Conservation (phyloP, 2,888 invertebrate genomes). For the Ectobius pallidus region DNA sequence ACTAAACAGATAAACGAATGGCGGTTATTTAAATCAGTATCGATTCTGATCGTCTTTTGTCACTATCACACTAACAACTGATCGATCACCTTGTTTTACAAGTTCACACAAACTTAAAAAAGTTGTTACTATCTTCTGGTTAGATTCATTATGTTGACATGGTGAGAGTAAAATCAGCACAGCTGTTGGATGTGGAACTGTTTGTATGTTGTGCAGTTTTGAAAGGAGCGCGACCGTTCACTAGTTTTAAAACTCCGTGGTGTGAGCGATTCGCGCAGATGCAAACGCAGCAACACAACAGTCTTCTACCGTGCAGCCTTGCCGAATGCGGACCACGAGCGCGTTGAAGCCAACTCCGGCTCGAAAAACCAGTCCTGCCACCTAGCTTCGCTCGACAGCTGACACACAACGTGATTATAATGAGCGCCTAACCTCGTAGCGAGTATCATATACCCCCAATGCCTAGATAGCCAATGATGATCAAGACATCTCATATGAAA, state of each 20-base stretch:
- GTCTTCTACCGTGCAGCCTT: neutral
- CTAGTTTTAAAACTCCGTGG: neutral
- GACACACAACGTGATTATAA: neutral
- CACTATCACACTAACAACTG: too few relatives aligned
- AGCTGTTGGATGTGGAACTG: too few relatives aligned
- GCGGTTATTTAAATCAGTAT: too few relatives aligned
- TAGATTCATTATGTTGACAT: too few relatives aligned
- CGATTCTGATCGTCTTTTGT: too few relatives aligned
- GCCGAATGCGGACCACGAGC: neutral
- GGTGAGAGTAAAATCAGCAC: too few relatives aligned
- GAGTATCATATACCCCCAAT: neutral
- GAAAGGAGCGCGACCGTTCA: neutral
- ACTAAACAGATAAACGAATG: too few relatives aligned
- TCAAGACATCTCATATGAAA: neutral
- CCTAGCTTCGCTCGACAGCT: neutral
- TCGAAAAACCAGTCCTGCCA: slow-evolving; percentile 6
- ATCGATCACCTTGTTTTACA: too few relatives aligned
- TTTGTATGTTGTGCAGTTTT: neutral
- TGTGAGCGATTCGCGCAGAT: neutral
- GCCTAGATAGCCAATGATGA: neutral
- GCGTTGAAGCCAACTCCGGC: slow-evolving; percentile 1
- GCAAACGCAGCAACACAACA: neutral
- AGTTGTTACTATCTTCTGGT: too few relatives aligned
- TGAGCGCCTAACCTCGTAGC: neutral
- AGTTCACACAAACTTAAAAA: too few relatives aligned